Evolutionary conservation across 2,797 vertebrate genomes (phyloP), one percentile per base, ranked within the genome.

Genomic region (Thamnophis elegans): DNA sequence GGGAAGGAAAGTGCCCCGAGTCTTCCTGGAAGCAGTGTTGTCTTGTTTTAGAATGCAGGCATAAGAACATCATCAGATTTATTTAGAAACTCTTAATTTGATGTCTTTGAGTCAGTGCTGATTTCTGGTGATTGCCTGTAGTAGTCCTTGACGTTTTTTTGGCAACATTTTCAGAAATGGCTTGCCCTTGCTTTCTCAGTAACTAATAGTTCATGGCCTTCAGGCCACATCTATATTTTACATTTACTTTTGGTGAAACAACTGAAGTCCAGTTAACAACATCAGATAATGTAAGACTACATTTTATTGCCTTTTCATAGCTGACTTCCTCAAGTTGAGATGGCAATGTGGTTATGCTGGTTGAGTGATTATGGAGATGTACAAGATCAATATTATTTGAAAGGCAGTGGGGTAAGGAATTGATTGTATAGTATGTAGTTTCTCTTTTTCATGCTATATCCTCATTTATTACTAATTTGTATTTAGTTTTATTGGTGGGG

Each of bases 1-100:
- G 26, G 94, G 62, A 88, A 85, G 78, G 12, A 86, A 8, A 73
- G 2, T 78, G 87, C 88, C 5, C 5, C 32, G 26, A 42, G 10
- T 85, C 32, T 85, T 85, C 32, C 32, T 85, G 90, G 65, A 51
- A 93, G 26, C 14, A 94, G 1, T 56, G 42, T 93, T 47, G 36
- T 94, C 53, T 94, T 92, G 55, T 91, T 28, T 60, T 95, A 88
- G 85, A 90, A 59, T 91, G n/a, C 54, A 58, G 56, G 82, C 47
- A n/a, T 87, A 88, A 88, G 60, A 65, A 62, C 88, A 60, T 85
- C 36, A 90, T 88, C 90, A 22, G 88, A 20, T 20, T 16, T 73
- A 36, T 89, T 10, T 90, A 94, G 65, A 90, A 94, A 93, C 62
- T 55, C 42, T 82, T 82, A 47, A 47, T 82, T 25, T 0, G 73